phyloP scores from a whole-genome alignment of 2,888 invertebrate species.

The Anorthoa munda region DNA sequence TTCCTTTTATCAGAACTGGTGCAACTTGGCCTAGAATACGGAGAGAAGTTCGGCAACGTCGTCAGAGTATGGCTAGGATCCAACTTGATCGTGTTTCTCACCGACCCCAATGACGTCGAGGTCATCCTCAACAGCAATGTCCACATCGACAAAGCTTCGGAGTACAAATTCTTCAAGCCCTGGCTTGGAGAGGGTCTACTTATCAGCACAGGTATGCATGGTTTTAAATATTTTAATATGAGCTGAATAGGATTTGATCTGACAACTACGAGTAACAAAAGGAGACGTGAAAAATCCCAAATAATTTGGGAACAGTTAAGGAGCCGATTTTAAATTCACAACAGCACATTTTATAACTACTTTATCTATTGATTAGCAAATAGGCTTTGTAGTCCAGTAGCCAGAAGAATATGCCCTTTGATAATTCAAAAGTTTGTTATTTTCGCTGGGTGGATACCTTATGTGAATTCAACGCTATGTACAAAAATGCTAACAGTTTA shows the following conservation, averaged over 20 bases:
- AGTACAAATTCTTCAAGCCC: slow-evolving; percentile 94
- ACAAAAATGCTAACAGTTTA: too few relatives aligned
- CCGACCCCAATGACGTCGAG: slow-evolving; percentile 94
- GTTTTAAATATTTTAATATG: neutral
- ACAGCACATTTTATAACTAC: too few relatives aligned
- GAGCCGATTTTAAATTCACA: neutral
- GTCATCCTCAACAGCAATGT: slow-evolving; percentile 94
- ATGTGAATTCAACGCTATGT: too few relatives aligned
- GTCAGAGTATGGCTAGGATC: slow-evolving; percentile 89
- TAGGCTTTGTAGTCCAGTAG: too few relatives aligned
- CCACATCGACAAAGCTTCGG: slow-evolving; percentile 94
- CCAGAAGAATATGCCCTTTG: too few relatives aligned
- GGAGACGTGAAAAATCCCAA: neutral
- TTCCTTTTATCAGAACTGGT: slow-evolving; percentile 59
- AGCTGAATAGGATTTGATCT: too few relatives aligned
- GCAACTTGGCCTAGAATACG: slow-evolving; percentile 53
- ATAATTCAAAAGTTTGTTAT: too few relatives aligned
- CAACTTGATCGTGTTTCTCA: slow-evolving; percentile 91
- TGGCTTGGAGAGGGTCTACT: slow-evolving; percentile 95
- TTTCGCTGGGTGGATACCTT: too few relatives aligned
- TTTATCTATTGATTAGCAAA: too few relatives aligned
- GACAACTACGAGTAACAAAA: neutral
- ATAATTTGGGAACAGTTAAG: neutral
- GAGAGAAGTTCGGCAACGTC: slow-evolving; percentile 62
- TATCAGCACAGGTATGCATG: slow-evolving; percentile 88